Base-by-base conservation (phyloP, 2,797 vertebrate genomes). In the Cyclura pinguis region DNA sequence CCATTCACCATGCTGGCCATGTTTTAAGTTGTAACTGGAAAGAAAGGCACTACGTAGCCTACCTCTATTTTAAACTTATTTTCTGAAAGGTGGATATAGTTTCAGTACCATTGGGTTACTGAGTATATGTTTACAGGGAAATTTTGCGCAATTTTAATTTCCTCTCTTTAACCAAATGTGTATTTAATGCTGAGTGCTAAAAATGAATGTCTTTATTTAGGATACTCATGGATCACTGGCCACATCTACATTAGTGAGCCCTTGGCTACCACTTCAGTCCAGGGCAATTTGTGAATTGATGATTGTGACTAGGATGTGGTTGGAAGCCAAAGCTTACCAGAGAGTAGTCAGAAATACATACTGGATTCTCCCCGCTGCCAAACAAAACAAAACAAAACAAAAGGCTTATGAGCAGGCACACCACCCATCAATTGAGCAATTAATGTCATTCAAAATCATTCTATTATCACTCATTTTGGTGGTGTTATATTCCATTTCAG, bases 181-280 rank as follows among this genome's bases (percentile, higher is more conserved):
- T 83, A 78, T 55, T 93, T 69, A 52, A 20, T 52, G 9, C 67
- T 91, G 16, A 78, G 81, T 88, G 77, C 62, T 62, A 73, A 50
- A 72, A 38, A 57, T 74, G 72, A 1, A 78, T 52, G 50, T 59
- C 81, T 14, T 52, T 13, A 64, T 77, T 81, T 47, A 87, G 18
- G 14, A 47, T 80, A n/a, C 74, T 72, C 24, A 52, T 62, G 29
- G 50, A 80, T n/a, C 57, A 81, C 50, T 78, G 29, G 62, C 72
- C 18, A 35, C 73, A 55, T n/a, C 59, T 55, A 22, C 8, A 13
- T 52, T 55, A 38, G 7, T 38, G 22, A 74, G 14, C n/a, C n/a
- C 5, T 22, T 52, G 13, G n/a, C 32, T 78, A 5, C 76, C 6
- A 47, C 57, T 77, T 89, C 29, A 52, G 22, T n/a, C 14, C 6